These are phyloP conservation scores for Anguilla obscura DNA, from an alignment of 2,797 vertebrate species.

Conservation along the genomic window DNA sequence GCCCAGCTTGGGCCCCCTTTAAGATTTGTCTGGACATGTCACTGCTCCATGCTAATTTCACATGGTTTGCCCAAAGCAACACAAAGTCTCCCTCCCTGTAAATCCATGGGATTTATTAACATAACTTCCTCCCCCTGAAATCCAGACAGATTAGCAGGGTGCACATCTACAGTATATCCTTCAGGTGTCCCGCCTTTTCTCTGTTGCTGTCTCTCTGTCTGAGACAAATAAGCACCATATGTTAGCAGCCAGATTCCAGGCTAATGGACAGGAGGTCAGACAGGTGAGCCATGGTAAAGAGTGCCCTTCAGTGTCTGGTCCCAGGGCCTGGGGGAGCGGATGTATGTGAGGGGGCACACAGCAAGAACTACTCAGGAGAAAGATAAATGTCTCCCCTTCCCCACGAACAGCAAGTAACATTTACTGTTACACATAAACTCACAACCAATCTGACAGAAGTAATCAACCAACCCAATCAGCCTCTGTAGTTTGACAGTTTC, in stretches of 20 bases:
- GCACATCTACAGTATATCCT: neutral
- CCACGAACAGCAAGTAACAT: neutral
- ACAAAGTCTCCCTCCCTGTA: neutral
- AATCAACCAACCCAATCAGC: neutral
- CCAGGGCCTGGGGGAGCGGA: neutral
- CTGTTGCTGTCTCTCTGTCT: neutral
- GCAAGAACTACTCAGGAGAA: neutral
- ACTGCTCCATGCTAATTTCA: neutral
- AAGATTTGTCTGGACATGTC: neutral
- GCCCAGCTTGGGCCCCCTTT: too few relatives aligned
- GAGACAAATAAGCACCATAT: constrained; percentile 9
- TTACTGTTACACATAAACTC: neutral
- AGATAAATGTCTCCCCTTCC: neutral
- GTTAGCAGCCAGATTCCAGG: neutral
- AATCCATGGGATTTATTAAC: constrained; percentile 10
- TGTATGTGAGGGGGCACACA: neutral
- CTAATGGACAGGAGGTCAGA: neutral
- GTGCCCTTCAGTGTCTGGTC: neutral
- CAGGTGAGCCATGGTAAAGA: neutral
- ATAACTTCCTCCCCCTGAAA: neutral
- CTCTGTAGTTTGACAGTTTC: neutral
- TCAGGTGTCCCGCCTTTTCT: neutral
- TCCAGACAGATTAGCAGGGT: constrained; percentile 17
- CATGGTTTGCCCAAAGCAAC: neutral
- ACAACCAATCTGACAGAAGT: neutral